Conservation (phyloP, 2,113 vertebrate species). For the Tympanuchus pallidicinctus region DNA sequence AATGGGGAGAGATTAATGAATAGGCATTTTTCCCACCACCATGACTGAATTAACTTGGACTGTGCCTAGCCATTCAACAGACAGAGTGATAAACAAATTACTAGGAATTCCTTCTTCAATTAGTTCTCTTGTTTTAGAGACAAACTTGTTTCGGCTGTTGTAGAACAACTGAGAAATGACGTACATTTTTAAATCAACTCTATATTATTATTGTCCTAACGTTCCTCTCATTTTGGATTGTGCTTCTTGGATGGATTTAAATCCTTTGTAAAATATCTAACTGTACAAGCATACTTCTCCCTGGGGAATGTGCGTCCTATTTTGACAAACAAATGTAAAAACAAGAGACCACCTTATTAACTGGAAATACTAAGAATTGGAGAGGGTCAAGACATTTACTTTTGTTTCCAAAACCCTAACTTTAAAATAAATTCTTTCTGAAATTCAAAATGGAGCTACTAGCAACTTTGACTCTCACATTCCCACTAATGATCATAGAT, state of each 20-base stretch:
- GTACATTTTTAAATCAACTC: neutral
- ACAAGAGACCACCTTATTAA: neutral
- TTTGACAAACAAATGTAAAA: neutral
- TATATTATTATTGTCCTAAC: neutral
- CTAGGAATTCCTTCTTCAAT: neutral
- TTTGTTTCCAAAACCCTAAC: neutral
- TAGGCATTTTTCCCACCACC: conserved; percentile 39
- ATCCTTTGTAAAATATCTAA: neutral
- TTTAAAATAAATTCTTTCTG: neutral
- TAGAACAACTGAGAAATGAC: neutral
- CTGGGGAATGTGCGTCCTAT: neutral
- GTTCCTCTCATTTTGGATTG: neutral
- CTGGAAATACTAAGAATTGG: neutral
- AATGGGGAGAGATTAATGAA: conserved; percentile 1
- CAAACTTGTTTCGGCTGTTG: neutral
- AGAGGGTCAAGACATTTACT: neutral
- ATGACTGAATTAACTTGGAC: conserved; percentile 27
- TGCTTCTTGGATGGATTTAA: neutral
- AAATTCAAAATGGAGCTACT: neutral
- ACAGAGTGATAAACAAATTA: conserved; percentile 19
- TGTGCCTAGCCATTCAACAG: conserved; percentile 1
- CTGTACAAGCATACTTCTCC: neutral
- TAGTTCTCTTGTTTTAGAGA: neutral
- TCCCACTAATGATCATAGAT: neutral
- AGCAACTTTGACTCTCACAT: neutral